Evolutionary conservation across 2,113 vertebrate species (phyloP), one percentile per base, ranked within the genome.

Genomic region (Urocynchramus pylzowi): DNA sequence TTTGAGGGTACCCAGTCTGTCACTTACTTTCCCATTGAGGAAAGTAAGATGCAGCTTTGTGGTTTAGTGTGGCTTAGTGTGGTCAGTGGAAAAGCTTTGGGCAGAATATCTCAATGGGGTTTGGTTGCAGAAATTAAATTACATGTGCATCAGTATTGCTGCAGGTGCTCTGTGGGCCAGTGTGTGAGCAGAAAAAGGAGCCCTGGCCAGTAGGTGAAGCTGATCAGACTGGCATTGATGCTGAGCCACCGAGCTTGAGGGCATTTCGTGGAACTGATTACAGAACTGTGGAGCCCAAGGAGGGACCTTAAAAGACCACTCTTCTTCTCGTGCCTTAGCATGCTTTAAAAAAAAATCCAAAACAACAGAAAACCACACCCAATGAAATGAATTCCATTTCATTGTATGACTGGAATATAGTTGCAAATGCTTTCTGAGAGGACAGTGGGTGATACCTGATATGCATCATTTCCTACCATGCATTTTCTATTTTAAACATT

Each of bases 401-500:
- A 41, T 79, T 86, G 59, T 86, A 4, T 79, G 50, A 56, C 26
- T 80, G 76, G n/a, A 80, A 86, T 63, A 42, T 27, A 61, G 41
- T 61, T 85, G 17, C 61, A 93, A 61, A 69, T 47, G 45, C 64
- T 83, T 60, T 76, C 26, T 71, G 41, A 76, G 54, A 75, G 49
- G 22, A 79, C 45, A 67, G 83, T 69, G 64, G 71, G 45, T 84
- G 50, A 45, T 74, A 54, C 20, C 59, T 59, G n/a, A n/a, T 95
- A 88, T 82, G 53, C 17, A 69, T 7, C 7, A 15, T 90, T 86
- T 93, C 71, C 67, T 56, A 33, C 44, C 26, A 37, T 42, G 24
- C 52, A 13, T 78, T 91, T 79, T 95, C 30, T 82, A 16, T 76
- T 69, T 88, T 76, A 86, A 83, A 77, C 6, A 11, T 75, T 82